Base-by-base conservation (phyloP, 1,140 invertebrate species). In the Cydia fagiglandana region DNA sequence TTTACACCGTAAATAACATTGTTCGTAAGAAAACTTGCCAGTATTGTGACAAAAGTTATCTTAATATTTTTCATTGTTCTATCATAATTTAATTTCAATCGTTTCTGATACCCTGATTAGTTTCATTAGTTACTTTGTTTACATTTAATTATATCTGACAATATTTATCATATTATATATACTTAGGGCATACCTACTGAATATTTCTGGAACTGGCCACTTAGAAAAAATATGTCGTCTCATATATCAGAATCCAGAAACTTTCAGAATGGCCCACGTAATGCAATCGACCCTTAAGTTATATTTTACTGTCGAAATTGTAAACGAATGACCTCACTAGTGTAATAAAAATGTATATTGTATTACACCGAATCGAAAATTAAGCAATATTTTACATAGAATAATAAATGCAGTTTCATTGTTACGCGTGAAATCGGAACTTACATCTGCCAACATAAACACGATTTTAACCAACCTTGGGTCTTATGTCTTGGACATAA, bases 241-340 rank as follows among this genome's bases (percentile, higher is more conserved):
- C n/a, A n/a, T n/a, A n/a, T n/a, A n/a, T n/a, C n/a, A n/a, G n/a
- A n/a, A n/a, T n/a, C n/a, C n/a, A n/a, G n/a, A n/a, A n/a, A n/a
- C n/a, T n/a, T n/a, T n/a, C n/a, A n/a, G n/a, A n/a, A n/a, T n/a
- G n/a, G n/a, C n/a, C n/a, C n/a, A n/a, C n/a, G n/a, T n/a, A 61
- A 61, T 61, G 56, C 20, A 24, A 24, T 61, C 12, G 17, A 61
- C 17, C 20, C 45, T 47, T 47, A 61, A 24, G 56, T 61, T 53
- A 13, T 47, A 47, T 47, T 47, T 61, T 61, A 61, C 38, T 38
- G 64, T n/a, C 30, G 64, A 66, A 66, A 66, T 66, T 34, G 30
- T 38, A 38, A 66, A 66, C 64, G 28, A 66, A 66, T 66, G 64
- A 66, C 64, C 64, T 66, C 64, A 66, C 64, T 66, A 66, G 64